Evolutionary conservation across 2,797 vertebrate species (phyloP), one percentile per base, ranked within the genome.

Genomic region (Anas flavirostris): DNA sequence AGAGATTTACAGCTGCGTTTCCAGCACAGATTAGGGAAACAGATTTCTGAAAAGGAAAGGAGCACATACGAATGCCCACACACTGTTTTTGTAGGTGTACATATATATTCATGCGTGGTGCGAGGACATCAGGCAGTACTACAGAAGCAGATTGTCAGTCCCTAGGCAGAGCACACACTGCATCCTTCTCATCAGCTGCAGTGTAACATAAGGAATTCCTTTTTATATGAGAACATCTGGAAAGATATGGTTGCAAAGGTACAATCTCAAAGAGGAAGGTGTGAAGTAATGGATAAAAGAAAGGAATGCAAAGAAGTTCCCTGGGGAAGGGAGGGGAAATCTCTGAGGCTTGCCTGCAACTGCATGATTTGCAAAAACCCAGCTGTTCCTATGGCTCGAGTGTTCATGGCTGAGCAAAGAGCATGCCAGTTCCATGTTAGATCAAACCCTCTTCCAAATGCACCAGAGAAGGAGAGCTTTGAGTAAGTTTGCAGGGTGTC

Each of bases 261-360:
- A 83, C 58, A 72, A 31, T 53, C 37, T 83, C 67, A 55, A 75
- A 92, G 63, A 83, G 46, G 68, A 95, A 93, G 87, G 89, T 92
- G 90, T 95, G 85, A 95, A 93, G 79, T 76, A 92, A 92, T 5
- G 69, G n/a, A 33, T 82, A 93, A 93, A 91, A 90, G 33, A 76
- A 87, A 86, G 28, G 73, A 95, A 90, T 81, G 26, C 35, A 33
- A 11, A 70, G 31, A 68, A 21, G 23, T 70, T 88, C 80, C 67
- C 85, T n/a, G 50, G 92, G 81, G 90, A 88, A 93, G 66, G 78
- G 79, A 94, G 69, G 66, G 88, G 83, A 88, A 85, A 52, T 64
- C 85, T 86, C 83, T 26, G 52, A 91, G 63, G 66, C 63, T 81
- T 85, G 52, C 90, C 69, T 88, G 43, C 35, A 84, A 78, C 74